phyloP scores from a whole-genome alignment of 2,113 vertebrate genomes.

The Madoqua kirkii region DNA sequence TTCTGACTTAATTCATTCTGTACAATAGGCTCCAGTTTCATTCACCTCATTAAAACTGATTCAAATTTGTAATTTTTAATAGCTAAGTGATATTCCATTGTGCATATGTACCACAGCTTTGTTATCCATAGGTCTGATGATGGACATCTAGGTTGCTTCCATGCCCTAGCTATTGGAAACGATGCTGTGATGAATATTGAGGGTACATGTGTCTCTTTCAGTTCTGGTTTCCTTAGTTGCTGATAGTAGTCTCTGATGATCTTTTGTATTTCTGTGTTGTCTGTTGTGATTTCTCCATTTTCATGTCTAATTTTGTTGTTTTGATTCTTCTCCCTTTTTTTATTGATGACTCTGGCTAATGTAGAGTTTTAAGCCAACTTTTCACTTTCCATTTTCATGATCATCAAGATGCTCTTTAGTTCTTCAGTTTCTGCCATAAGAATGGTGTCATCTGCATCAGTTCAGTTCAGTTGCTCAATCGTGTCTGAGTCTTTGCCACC shows the following conservation, averaged over 20 bases:
- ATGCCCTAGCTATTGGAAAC: not conserved
- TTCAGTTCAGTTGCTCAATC: accelerated
- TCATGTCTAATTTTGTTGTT: not conserved
- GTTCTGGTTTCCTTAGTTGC: not conserved
- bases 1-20: not conserved
- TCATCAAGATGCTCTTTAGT: not conserved
- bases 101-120: not conserved
- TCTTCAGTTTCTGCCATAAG: not conserved
- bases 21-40: not conserved
- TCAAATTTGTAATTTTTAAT: not conserved
- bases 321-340: not conserved
- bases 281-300: not conserved
- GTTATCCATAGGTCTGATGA: not conserved
- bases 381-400: not conserved
- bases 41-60: not conserved
- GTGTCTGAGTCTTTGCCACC: accelerated
- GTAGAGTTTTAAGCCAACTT: not conserved
- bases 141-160: not conserved
- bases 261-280: not conserved
- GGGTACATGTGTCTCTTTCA: not conserved
- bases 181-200: not conserved
- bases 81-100: not conserved
- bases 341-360: not conserved
- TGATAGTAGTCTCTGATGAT: not conserved
- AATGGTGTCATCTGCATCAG: not conserved